Percentiles rank a stretch among this genome's conserved stretches.
Conservation (phyloP, 1,140 invertebrate species). For the Drosophila nannoptera region DNA sequence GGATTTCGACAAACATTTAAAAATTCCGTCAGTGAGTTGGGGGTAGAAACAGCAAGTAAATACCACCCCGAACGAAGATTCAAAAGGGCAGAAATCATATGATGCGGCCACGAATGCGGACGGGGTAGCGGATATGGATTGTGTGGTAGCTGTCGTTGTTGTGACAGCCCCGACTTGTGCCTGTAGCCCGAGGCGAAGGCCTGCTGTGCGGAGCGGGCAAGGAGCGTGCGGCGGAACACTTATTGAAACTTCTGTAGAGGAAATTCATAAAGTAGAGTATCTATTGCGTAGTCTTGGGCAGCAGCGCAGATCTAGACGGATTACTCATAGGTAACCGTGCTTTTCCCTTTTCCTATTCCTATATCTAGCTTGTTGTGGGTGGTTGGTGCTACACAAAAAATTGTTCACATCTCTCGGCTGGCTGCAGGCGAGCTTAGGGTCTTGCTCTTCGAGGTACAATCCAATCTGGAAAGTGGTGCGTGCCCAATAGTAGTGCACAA, state of each 20-base stretch:
- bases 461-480: constrained; percentile 45
- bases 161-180: constrained; percentile 47
- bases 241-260: constrained; percentile 40
- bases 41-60: constrained; percentile 47
- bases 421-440: constrained; percentile 16
- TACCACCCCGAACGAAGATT: constrained; percentile 44
- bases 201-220: constrained; percentile 23
- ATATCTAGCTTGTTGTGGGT: constrained; percentile 22
- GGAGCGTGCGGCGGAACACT: constrained; percentile 4
- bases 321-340: constrained; percentile 50
- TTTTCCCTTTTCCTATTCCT: background rate
- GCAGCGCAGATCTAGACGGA: constrained; percentile 14
- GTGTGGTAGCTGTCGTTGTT: constrained; percentile 48
- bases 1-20: constrained; percentile 63
- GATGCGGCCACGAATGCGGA: constrained; percentile 47
- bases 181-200: constrained; percentile 8
- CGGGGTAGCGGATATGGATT: constrained; percentile 24
- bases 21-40: constrained; percentile 60
- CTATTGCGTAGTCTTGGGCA: constrained; percentile 21
- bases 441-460: constrained; percentile 16
- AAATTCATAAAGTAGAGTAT: constrained; percentile 42
- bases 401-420: constrained; percentile 23
- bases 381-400: constrained; percentile 27
- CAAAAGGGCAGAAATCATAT: constrained; percentile 66
- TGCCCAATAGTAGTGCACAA: constrained; percentile 12